Base-by-base conservation (phyloP, 2,113 vertebrate species). In the Rhipidura dahli region DNA sequence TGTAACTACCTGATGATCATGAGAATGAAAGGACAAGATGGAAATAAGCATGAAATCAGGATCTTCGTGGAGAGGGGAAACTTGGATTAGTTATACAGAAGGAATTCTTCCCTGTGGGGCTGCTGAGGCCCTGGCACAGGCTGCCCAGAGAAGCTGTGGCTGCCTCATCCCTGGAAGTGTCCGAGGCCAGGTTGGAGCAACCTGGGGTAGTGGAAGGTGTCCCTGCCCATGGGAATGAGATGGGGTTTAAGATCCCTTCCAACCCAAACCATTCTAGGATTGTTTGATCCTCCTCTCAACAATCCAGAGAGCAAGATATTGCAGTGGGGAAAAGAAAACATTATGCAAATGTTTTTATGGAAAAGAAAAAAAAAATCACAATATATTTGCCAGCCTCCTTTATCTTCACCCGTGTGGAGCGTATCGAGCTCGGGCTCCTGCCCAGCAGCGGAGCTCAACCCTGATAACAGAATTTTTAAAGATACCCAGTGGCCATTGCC, bases 381-480 rank as follows among this genome's bases (percentile, higher is more conserved):
- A 77, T 65, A 15, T 83, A 69, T 93, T 72, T 87, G 61, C 81
- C 68, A 87, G 53, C 82, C 76, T 81, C 80, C 80, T 81, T 81
- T 60, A 33, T 79, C 77, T 89, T n/a, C 37, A 4, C 42, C 40
- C 0, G 1, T 80, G 83, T 21, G 7, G 53, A 87, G 86, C 82
- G 0, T 60, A 95, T 97, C 95, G 24, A 81, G 37, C 59, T 49
- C 79, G 70, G 50, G 9, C 59, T 82, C 35, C 56, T 92, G 86
- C 73, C 70, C 87, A 95, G 91, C 33, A 87, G 44, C 59, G 39
- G 72, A 94, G 81, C 77, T 66, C 65, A 45, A 28, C 82, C 49
- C 85, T 44, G 96, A 97, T 95, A 95, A 96, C 7, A 84, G 54
- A 39, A 66, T 49, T 96, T 75, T 83, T 40, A 28, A 18, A 95